Base-by-base conservation (phyloP, 2,113 vertebrate species). In the Tragelaphus scriptus region DNA sequence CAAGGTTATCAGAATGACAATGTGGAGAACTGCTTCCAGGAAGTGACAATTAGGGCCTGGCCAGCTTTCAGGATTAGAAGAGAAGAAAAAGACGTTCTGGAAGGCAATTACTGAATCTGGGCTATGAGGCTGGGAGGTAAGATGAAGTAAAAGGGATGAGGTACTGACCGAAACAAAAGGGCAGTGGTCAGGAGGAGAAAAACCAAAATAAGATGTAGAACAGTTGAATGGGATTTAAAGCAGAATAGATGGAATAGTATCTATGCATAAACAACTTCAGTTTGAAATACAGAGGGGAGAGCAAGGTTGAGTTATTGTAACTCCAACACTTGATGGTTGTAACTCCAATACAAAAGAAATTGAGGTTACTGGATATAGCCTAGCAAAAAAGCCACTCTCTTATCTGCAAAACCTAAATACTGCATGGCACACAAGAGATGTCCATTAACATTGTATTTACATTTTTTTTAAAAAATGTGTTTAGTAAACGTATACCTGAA, bases 161-260 rank as follows among this genome's bases (percentile, higher is more conserved):
- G 30, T 36, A 5, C 28, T 59, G 23, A 12, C 49, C 56, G 23
- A 80, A 85, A 44, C 1, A 40, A 16, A 81, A 47, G 16, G 11
- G 8, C 2, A 53, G 16, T 65, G 16, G 0, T 7, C 17, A 40
- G 47, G 7, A 47, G 6, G 25, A 84, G 5, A 8, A 5, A 14
- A 59, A 91, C 4, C 25, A 25, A 17, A 47, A 49, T 49, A 58
- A 91, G 44, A 2, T 56, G 3, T 1, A 51, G 28, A 87, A 21
- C 21, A 53, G 53, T 56, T 93, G 65, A 75, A 75, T 4, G 92
- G 44, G 6, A 25, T n/a, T 81, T n/a, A 51, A 90, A 32, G 84
- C 56, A 16, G 32, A 55, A 19, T n/a, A 56, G 85, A 82, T 53
- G n/a, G 14, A 90, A 75, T 82, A 53, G n/a, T 26, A 21, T 4